Conservation (phyloP, 2,113 vertebrate species). For the Chaetodon trifascialis region DNA sequence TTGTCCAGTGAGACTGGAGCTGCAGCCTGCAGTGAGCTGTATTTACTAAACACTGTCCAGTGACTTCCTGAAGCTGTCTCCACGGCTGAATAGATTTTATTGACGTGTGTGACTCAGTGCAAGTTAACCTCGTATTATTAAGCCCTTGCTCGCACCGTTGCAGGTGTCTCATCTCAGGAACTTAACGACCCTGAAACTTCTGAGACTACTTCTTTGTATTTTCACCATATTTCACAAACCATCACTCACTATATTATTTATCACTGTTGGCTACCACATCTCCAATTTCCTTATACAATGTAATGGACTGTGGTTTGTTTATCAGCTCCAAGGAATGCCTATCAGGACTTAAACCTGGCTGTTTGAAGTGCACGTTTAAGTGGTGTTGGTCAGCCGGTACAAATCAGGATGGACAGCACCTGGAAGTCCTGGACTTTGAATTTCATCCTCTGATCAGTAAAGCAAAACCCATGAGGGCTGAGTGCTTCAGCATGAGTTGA, state of each 20-base stretch:
- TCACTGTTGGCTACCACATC: neutral
- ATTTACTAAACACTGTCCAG: neutral
- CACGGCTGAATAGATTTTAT: neutral
- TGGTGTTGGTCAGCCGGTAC: no score
- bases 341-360: neutral
- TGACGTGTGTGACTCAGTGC: neutral
- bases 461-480: neutral
- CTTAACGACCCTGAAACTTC: conserved; percentile 23
- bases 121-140: neutral
- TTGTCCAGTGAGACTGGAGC: neutral
- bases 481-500: no score
- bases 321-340: neutral
- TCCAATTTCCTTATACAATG: neutral
- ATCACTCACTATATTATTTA: neutral
- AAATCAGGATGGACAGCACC: neutral
- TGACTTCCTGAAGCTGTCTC: neutral
- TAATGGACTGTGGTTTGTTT: neutral
- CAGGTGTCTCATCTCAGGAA: conserved; percentile 8
- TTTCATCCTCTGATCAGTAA: neutral
- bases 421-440: neutral
- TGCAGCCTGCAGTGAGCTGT: neutral
- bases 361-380: conserved; percentile 1
- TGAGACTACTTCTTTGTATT: neutral
- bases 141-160: neutral
- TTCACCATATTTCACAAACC: neutral